Percentiles rank a stretch among this genome's conserved stretches.
Evolutionary conservation across 2,113 vertebrate species (phyloP).

Genomic region (Microcebus griseorufus): DNA sequence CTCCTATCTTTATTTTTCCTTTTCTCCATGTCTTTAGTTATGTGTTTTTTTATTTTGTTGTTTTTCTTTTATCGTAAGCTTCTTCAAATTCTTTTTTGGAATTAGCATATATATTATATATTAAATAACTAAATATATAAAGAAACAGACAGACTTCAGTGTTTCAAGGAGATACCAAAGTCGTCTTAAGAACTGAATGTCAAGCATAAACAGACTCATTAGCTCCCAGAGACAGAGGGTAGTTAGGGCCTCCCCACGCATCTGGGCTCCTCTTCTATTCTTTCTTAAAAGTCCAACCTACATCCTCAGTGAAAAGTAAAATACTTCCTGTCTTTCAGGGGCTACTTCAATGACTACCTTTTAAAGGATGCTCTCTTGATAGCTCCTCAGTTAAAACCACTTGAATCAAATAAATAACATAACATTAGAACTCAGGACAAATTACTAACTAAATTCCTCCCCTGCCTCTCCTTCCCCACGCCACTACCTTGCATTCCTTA

Average conservation of each 20-base stretch:
- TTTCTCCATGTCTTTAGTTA: background rate
- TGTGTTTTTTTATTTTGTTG: background rate
- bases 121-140: background rate
- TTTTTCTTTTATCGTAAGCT: background rate
- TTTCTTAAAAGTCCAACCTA: background rate
- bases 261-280: background rate
- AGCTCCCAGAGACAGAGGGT: background rate
- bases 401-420: background rate
- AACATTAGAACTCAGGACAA: background rate
- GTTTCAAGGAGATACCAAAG: background rate
- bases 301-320: constrained; percentile 15
- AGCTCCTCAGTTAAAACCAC: background rate
- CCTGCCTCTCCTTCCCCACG: background rate
- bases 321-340: background rate
- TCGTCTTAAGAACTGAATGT: background rate
- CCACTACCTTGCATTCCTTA: background rate
- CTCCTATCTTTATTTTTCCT: background rate
- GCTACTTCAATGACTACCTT: background rate
- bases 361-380: background rate
- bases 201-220: background rate
- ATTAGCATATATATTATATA: background rate
- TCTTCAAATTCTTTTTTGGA: background rate
- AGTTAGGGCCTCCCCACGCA: background rate
- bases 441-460: background rate
- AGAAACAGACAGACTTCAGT: background rate